Percentiles rank a stretch among this genome's conserved stretches.
Conservation (phyloP, 2,888 invertebrate species). For the Megaustenia siamemsis region DNA sequence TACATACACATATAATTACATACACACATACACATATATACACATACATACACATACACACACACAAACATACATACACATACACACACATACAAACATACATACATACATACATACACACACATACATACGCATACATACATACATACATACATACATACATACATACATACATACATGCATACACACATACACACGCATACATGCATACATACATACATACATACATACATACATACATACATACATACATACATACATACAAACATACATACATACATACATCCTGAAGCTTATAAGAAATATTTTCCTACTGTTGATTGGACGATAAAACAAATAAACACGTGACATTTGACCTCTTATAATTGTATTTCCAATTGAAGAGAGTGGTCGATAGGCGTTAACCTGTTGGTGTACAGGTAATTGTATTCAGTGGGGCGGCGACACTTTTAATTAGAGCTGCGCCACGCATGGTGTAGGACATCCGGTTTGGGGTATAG, state of each 20-base stretch:
- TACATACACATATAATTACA: not conserved
- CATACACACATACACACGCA: conserved; percentile 32
- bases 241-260: not conserved
- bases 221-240: conserved; percentile 17
- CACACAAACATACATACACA: conserved; percentile 18
- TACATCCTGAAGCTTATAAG: not conserved
- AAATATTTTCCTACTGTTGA: not conserved
- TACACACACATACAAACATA: conserved; percentile 21
- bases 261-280: conserved; percentile 7
- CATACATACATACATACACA: conserved; percentile 22
- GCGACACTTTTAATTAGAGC: conserved; percentile 2
- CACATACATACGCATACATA: conserved; percentile 6
- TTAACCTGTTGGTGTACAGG: not conserved
- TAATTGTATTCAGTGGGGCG: not conserved
- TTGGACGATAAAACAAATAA: not conserved
- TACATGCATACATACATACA: conserved; percentile 25
- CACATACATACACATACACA: not conserved
- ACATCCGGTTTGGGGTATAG: not conserved
- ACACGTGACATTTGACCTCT: not conserved
- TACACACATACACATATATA: conserved; percentile 8
- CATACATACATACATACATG: conserved; percentile 27
- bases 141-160: conserved; percentile 23
- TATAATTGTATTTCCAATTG: not conserved
- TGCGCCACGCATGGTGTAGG: not conserved
- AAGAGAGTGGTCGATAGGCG: too few species aligned